Evolutionary conservation across 53 echinoderm and acorn worm species (phyloP).

Genomic region (Patiria pectinifera): DNA sequence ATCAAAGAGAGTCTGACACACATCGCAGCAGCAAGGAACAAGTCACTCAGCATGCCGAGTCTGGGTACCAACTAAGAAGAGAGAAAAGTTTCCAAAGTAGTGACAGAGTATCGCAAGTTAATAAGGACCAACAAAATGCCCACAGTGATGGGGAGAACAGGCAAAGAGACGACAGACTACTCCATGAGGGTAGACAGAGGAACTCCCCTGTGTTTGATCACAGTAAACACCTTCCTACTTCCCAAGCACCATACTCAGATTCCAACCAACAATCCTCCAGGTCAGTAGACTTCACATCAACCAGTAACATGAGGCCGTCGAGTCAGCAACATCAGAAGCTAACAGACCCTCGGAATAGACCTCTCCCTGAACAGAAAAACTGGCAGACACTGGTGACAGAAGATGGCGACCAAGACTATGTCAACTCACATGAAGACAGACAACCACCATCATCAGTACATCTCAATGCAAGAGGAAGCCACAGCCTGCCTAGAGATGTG

Average conservation of each 20-base stretch:
- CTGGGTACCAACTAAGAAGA: neutral
- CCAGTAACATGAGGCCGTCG: neutral
- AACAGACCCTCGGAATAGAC: neutral
- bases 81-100: neutral
- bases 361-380: neutral
- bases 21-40: neutral
- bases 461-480: constrained; percentile 11
- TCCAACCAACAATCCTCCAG: neutral
- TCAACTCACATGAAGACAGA: constrained; percentile 32
- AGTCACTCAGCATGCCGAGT: neutral
- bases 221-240: neutral
- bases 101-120: neutral
- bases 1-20: neutral
- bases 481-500: constrained; percentile 36
- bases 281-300: neutral
- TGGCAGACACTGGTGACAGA: neutral
- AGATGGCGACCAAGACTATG: constrained; percentile 10
- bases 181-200: neutral
- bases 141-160: neutral
- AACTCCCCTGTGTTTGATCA: neutral
- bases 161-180: neutral
- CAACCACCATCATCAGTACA: neutral
- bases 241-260: neutral
- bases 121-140: neutral
- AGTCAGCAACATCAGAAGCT: neutral